Evolutionary conservation across 2,888 invertebrate species (phyloP).

Genomic region (Agonum fuliginosum): DNA sequence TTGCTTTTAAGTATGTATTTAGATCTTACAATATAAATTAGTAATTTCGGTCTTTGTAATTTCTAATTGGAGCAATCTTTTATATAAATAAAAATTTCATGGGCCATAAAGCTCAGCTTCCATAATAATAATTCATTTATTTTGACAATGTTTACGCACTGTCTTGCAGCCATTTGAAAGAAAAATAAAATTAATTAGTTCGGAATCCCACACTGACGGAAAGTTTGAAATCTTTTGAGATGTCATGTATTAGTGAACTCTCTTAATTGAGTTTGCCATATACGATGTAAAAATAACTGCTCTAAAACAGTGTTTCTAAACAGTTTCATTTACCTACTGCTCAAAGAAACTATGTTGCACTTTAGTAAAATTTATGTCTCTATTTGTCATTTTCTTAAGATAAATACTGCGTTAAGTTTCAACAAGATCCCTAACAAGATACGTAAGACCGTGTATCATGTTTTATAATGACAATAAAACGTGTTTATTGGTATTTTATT

Average conservation of each 20-base stretch:
- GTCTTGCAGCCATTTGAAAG: conserved; percentile 8
- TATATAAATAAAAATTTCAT: conserved; percentile 12
- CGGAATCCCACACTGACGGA: background rate
- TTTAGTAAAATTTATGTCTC: background rate
- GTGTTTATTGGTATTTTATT: conserved; percentile 37
- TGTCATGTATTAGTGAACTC: conserved; percentile 37
- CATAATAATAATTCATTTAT: background rate
- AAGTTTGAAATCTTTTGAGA: conserved; percentile 31
- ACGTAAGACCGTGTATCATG: conserved; percentile 19
- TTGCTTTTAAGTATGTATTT: too few species aligned
- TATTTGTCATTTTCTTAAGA: conserved; percentile 1
- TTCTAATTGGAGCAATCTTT: background rate
- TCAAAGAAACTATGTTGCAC: background rate
- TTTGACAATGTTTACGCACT: conserved; percentile 20
- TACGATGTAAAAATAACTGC: conserved; percentile 30
- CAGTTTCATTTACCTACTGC: conserved; percentile 7
- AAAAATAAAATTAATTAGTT: conserved; percentile 38
- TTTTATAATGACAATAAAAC: conserved; percentile 38
- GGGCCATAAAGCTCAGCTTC: background rate
- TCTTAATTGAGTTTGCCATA: conserved; percentile 44
- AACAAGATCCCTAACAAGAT: conserved; percentile 1
- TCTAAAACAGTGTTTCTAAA: conserved; percentile 24
- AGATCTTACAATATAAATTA: too few species aligned
- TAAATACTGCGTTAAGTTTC: background rate
- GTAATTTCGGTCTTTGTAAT: too few species aligned